Evolutionary conservation across 37 sponge, comb jelly and placozoan species (phyloP).

Genomic region (Eunapius fragilis): DNA sequence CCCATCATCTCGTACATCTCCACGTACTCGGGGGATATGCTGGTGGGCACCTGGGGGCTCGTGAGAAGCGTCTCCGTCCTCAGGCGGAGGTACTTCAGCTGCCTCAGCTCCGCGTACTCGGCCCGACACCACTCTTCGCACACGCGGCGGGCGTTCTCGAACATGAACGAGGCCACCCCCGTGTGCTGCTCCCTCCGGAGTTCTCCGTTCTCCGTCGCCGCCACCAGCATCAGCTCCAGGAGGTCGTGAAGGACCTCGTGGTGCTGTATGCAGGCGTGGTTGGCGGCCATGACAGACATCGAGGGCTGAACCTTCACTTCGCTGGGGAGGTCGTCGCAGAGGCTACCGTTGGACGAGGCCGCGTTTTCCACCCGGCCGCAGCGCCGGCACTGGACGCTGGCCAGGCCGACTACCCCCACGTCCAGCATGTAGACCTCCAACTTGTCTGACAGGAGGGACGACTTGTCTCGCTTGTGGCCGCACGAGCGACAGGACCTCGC

Average conservation of each 20-base stretch:
- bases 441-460: not conserved
- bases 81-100: conserved; percentile 10
- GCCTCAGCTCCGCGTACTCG: conserved; percentile 12
- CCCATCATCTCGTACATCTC: conserved; percentile 76
- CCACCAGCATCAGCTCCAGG: conserved; percentile 35
- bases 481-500: not conserved
- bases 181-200: conserved; percentile 3
- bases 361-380: not conserved
- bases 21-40: conserved; percentile 41
- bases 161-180: conserved; percentile 31
- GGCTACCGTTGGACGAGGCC: conserved; percentile 5
- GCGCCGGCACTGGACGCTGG: conserved; percentile 17
- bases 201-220: conserved; percentile 12
- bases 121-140: conserved; percentile 45
- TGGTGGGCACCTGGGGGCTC: not conserved
- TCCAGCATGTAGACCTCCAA: conserved; percentile 24
- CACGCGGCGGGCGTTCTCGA: conserved; percentile 24
- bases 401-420: conserved; percentile 4
- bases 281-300: not conserved
- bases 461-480: not conserved
- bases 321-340: conserved; percentile 1
- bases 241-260: conserved; percentile 33
- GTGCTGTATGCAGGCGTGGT: conserved; percentile 5
- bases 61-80: conserved; percentile 6
- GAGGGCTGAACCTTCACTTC: not conserved